Evolutionary conservation across 2,113 vertebrate species (phyloP).

Genomic region (Oreotrochilus melanogaster): DNA sequence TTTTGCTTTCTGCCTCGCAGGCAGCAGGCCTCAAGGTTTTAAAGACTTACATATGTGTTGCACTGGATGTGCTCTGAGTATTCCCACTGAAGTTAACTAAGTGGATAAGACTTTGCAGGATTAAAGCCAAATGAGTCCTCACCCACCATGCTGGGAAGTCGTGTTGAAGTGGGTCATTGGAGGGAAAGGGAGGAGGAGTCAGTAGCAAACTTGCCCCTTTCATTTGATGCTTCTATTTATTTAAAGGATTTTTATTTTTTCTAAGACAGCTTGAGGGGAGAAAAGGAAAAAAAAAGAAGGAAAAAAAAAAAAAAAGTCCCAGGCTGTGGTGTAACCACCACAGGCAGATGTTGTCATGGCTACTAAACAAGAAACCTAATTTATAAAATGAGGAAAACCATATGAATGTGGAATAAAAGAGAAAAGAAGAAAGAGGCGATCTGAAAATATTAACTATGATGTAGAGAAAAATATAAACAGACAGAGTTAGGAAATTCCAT

Average conservation of each 20-base stretch:
- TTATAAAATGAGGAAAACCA: slow-evolving; percentile 64
- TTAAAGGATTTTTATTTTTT: background rate
- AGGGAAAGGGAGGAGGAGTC: slow-evolving; percentile 42
- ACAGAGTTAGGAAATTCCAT: slow-evolving; percentile 54
- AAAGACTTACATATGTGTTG: slow-evolving; percentile 62
- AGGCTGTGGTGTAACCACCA: slow-evolving; percentile 54
- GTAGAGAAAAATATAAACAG: slow-evolving; percentile 64
- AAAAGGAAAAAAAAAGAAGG: background rate
- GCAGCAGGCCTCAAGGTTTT: slow-evolving; percentile 17
- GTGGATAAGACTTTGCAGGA: slow-evolving; percentile 65
- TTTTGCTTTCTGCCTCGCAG: slow-evolving; percentile 18
- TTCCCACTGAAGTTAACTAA: slow-evolving; percentile 57
- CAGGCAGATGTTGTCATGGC: slow-evolving; percentile 60
- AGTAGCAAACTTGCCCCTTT: slow-evolving; percentile 1
- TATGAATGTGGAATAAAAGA: slow-evolving; percentile 39
- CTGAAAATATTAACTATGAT: slow-evolving; percentile 61
- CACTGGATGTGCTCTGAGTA: slow-evolving; percentile 13
- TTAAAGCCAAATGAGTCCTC: slow-evolving; percentile 59
- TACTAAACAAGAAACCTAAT: slow-evolving; percentile 70
- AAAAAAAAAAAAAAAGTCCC: background rate
- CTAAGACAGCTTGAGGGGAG: background rate
- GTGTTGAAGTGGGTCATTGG: slow-evolving; percentile 45
- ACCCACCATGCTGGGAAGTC: slow-evolving; percentile 67
- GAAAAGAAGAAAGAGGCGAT: background rate
- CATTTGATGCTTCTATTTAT: slow-evolving; percentile 47